phyloP scores from a whole-genome alignment of 2,113 vertebrate genomes.

The Chaetops frenatus region DNA sequence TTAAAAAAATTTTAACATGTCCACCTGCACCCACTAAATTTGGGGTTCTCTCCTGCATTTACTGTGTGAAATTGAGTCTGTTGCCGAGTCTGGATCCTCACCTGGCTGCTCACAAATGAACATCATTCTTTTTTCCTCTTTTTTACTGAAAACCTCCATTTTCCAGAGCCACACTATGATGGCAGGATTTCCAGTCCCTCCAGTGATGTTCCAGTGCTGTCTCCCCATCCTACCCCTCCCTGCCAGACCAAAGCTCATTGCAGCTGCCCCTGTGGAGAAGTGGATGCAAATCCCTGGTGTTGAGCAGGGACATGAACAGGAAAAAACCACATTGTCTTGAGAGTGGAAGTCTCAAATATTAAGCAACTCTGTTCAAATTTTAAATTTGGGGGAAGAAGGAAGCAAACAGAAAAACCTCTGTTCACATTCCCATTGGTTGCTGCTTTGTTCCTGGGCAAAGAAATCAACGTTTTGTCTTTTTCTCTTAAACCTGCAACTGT shows the following conservation, averaged over 20 bases:
- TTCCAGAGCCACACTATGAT: not conserved
- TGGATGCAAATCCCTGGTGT: accelerated
- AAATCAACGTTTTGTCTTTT: not conserved
- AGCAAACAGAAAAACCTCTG: not conserved
- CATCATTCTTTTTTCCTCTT: not conserved
- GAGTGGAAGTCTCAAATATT: not conserved
- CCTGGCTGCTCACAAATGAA: not conserved
- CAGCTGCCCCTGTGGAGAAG: not conserved
- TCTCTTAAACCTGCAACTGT: not conserved
- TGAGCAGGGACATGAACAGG: not conserved
- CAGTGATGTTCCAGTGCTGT: not conserved
- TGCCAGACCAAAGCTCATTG: not conserved
- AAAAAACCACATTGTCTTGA: not conserved
- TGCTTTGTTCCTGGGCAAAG: not conserved
- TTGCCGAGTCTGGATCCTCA: not conserved
- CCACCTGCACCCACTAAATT: not conserved
- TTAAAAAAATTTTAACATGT: not conserved
- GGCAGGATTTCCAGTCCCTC: not conserved
- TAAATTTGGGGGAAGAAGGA: not conserved
- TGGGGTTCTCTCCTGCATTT: not conserved
- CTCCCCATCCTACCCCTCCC: not conserved
- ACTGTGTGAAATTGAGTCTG: not conserved
- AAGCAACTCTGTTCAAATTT: not conserved
- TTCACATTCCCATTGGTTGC: not conserved
- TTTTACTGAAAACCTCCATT: not conserved